Percentiles rank a stretch among this genome's conserved stretches.
Conservation (phyloP, 2,113 vertebrate genomes). For the Xyrauchen texanus region DNA sequence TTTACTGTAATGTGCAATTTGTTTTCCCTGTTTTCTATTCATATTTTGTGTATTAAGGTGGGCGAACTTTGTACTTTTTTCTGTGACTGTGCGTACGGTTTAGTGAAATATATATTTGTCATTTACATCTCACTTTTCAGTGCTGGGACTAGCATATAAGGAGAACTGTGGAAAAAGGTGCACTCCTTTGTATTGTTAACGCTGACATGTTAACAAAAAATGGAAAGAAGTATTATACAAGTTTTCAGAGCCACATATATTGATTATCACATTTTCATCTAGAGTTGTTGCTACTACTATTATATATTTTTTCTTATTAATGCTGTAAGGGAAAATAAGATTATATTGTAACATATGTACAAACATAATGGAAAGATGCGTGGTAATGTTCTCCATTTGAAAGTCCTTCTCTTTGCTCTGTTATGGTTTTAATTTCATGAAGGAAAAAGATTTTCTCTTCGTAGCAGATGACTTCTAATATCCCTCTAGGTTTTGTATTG, state of each 20-base stretch:
- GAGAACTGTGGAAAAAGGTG: conserved; percentile 59
- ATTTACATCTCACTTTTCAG: conserved; percentile 74
- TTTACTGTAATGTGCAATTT: conserved; percentile 78
- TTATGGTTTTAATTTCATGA: conserved; percentile 71
- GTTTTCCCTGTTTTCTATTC: conserved; percentile 78
- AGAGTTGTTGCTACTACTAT: conserved; percentile 69
- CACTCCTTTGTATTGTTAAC: conserved; percentile 65
- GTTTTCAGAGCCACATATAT: conserved; percentile 74
- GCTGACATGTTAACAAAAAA: conserved; percentile 58
- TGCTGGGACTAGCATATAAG: conserved; percentile 68
- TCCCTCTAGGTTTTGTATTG: conserved; percentile 75
- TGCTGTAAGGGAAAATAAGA: conserved; percentile 73
- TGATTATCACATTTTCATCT: conserved; percentile 71
- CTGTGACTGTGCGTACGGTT: conserved; percentile 79
- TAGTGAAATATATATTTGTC: conserved; percentile 78
- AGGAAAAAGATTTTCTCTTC: conserved; percentile 66
- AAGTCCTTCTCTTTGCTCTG: conserved; percentile 74
- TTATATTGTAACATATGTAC: conserved; percentile 75
- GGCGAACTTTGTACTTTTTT: conserved; percentile 79
- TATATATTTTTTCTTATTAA: conserved; percentile 66
- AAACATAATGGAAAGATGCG: conserved; percentile 70
- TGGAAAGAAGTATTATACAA: conserved; percentile 58
- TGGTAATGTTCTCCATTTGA: conserved; percentile 78
- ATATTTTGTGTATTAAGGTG: conserved; percentile 77
- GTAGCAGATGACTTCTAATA: conserved; percentile 77